phyloP scores from a whole-genome alignment of 2,888 invertebrate genomes.

The Miltochrista miniata region DNA sequence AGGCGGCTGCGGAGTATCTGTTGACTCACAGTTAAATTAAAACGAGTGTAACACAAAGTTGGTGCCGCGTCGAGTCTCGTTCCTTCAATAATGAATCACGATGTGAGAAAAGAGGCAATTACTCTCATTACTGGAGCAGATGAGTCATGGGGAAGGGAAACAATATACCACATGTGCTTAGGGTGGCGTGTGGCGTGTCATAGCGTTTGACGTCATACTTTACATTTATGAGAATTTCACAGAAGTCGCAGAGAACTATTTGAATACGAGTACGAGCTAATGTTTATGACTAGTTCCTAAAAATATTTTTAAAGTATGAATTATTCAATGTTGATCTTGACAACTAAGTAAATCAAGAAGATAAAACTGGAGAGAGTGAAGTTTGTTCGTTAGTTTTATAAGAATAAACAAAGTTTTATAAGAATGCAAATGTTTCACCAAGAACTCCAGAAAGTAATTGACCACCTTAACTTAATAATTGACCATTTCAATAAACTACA shows the following conservation, averaged over 20 bases:
- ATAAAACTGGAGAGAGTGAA: too few species aligned
- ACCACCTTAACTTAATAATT: too few species aligned
- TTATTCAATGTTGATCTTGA: too few species aligned
- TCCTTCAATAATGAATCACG: conserved; percentile 73
- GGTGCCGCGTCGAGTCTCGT: conserved; percentile 57
- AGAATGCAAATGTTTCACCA: too few species aligned
- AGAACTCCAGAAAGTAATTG: too few species aligned
- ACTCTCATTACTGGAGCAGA: conserved; percentile 68
- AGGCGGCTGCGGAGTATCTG: conserved; percentile 47
- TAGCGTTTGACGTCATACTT: conserved; percentile 33
- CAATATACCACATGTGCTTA: conserved; percentile 39
- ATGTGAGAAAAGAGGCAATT: conserved; percentile 79
- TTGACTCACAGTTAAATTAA: conserved; percentile 70
- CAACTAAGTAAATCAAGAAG: too few species aligned
- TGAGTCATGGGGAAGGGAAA: conserved; percentile 66
- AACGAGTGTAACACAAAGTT: conserved; percentile 66
- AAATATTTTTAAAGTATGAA: too few species aligned
- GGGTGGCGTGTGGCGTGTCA: conserved; percentile 31
- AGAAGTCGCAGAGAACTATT: conserved; percentile 13
- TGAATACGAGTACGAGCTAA: neutral
- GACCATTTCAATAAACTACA: too few species aligned
- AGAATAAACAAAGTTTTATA: too few species aligned
- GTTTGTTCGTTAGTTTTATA: too few species aligned
- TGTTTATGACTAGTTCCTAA: too few species aligned
- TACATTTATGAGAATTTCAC: conserved; percentile 35